Evolutionary conservation across 23 tunicate species (phyloP), one percentile per base, ranked within the genome.

Genomic region (Trididemnum clinides): DNA sequence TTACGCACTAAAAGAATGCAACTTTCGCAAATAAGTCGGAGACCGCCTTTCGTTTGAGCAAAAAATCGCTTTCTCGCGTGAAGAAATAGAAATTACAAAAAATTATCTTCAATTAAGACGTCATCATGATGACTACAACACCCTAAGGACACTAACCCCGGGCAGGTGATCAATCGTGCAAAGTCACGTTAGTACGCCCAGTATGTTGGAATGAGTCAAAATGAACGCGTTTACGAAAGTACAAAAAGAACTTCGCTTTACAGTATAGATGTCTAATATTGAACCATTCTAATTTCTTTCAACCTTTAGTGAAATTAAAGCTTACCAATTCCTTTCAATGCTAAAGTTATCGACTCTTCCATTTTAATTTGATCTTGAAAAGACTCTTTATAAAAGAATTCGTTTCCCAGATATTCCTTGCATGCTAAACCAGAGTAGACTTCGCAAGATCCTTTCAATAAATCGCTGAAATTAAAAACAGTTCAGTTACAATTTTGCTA

Each of bases 391-490:
- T 81, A 89, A 25, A 94, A 64, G 37, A 50, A 64, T 73, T 82
- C 35, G 0, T 74, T 84, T 22, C 77, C 57, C 27, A 94, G 80
- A 64, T 33, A 85, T 75, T 85, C 64, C 1, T 33, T 49, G 78
- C 98, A 94, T 10, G 93, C 94, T 26, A 35, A 66, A 0, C 98
- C 94, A 0, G 12, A 26, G 88, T 94, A 94, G 3, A 57, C 6
- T 69, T 89, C 98, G 35, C 98, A 94, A 35, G 71, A 89, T 71
- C 98, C 98, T 81, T 85, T 39, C 33, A 81, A 57, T 33, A 28
- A 26, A 0, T 66, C 72, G 1, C 91, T 87, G 50, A 20, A 66
- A 29, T n/a, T n/a, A n/a, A n/a, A n/a, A n/a, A n/a, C n/a, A n/a
- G n/a, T n/a, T n/a, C n/a, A n/a, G n/a, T n/a, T n/a, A n/a, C n/a